A percentile compares a stretch with the other conserved stretches of the same genome.
Evolutionary conservation across 1,140 invertebrate species (phyloP).

Genomic region (Eurosta solidaginis): DNA sequence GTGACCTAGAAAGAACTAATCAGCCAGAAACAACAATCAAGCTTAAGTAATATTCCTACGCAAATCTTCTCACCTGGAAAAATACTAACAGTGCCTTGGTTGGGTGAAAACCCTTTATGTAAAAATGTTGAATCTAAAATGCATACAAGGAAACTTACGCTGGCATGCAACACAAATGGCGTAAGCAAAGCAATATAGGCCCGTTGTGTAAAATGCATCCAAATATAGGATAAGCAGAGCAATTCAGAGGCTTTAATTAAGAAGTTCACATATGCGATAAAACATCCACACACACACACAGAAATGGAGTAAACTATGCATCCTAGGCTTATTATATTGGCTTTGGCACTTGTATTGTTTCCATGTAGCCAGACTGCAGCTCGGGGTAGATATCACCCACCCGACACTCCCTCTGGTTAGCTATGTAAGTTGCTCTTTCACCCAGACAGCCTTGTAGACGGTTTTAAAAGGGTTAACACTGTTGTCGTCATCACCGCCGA

Average conservation of each 20-base stretch:
- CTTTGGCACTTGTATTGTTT: slow-evolving; percentile 22
- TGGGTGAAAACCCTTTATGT: too few species aligned
- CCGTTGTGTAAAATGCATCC: too few species aligned
- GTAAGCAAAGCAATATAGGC: too few species aligned
- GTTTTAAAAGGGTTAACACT: not conserved
- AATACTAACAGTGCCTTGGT: too few species aligned
- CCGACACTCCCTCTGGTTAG: not conserved
- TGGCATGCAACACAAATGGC: too few species aligned
- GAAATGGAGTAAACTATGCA: not conserved
- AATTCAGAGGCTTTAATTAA: not conserved
- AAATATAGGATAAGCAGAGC: too few species aligned
- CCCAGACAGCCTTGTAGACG: slow-evolving; percentile 23
- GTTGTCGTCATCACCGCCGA: not conserved
- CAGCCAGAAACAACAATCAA: too few species aligned
- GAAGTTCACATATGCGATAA: not conserved
- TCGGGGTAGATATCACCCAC: not conserved
- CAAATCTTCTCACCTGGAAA: too few species aligned
- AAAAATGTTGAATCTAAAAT: too few species aligned
- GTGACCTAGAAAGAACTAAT: too few species aligned
- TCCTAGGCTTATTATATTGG: not conserved
- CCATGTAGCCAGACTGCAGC: not conserved
- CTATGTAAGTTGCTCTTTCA: not conserved
- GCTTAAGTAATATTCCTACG: too few species aligned
- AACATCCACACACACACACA: not conserved
- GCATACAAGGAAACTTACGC: too few species aligned